Evolutionary conservation across 2,113 vertebrate species (phyloP).

Genomic region (Xiphorhynchus elegans): DNA sequence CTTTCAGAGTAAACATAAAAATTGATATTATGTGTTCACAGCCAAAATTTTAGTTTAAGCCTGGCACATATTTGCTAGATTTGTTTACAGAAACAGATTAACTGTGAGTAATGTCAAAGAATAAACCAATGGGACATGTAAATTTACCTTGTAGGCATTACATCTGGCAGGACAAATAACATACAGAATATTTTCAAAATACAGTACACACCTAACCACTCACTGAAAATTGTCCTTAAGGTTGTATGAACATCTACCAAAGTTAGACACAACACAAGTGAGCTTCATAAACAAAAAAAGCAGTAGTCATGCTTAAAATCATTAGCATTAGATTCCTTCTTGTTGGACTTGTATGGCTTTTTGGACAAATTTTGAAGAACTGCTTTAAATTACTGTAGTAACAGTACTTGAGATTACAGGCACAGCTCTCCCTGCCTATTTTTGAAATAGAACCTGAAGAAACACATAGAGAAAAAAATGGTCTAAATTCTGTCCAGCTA

Average conservation of each 20-base stretch:
- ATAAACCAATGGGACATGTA: background rate
- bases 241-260: background rate
- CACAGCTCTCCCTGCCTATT: background rate
- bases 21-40: background rate
- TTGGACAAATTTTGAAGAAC: background rate
- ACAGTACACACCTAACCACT: background rate
- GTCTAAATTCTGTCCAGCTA: background rate
- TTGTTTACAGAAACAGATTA: slow-evolving; percentile 13
- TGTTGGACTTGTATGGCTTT: background rate
- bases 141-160: background rate
- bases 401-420: background rate
- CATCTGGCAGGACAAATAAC: background rate
- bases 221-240: background rate
- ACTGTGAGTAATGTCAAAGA: background rate
- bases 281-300: background rate
- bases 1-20: background rate
- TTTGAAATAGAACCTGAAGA: background rate
- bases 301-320: background rate
- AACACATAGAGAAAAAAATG: background rate
- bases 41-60: background rate
- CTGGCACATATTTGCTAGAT: background rate
- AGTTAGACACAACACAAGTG: background rate
- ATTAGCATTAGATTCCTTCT: background rate
- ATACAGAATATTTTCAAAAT: background rate
- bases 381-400: background rate